phyloP scores from a whole-genome alignment of 2,113 vertebrate genomes.

The Heteronetta atricapilla region DNA sequence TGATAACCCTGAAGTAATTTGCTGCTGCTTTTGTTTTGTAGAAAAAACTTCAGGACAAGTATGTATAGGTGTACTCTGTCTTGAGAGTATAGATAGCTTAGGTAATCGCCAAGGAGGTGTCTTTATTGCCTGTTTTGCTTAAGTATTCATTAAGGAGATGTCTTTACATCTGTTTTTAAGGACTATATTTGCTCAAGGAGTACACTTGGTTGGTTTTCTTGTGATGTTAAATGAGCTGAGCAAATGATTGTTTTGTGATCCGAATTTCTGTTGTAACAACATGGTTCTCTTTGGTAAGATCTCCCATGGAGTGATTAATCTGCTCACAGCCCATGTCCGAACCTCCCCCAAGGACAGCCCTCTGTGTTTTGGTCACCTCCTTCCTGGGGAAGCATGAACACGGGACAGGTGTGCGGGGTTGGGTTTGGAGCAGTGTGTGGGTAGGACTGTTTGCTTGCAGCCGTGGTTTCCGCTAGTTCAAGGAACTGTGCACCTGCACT shows the following conservation, averaged over 20 bases:
- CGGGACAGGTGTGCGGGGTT: background rate
- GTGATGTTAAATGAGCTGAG: background rate
- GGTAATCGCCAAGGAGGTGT: background rate
- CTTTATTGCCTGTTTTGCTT: background rate
- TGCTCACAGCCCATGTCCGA: background rate
- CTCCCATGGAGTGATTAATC: background rate
- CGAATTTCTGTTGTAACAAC: background rate
- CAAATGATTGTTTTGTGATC: background rate
- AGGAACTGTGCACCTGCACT: background rate
- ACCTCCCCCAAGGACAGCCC: background rate
- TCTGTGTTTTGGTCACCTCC: fast-evolving
- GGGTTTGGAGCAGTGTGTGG: background rate
- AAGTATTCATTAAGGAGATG: background rate
- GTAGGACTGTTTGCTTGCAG: background rate
- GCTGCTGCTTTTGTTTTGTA: background rate
- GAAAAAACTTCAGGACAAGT: background rate
- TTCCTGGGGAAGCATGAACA: background rate
- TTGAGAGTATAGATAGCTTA: background rate
- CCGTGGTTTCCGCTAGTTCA: background rate
- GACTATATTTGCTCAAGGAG: background rate
- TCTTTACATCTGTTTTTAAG: background rate
- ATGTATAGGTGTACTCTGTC: background rate
- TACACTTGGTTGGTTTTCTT: background rate
- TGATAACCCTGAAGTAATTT: conserved; percentile 31
- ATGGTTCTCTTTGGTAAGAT: background rate